Conservation (phyloP, 2,888 invertebrate species). For the Xestia ashworthii region DNA sequence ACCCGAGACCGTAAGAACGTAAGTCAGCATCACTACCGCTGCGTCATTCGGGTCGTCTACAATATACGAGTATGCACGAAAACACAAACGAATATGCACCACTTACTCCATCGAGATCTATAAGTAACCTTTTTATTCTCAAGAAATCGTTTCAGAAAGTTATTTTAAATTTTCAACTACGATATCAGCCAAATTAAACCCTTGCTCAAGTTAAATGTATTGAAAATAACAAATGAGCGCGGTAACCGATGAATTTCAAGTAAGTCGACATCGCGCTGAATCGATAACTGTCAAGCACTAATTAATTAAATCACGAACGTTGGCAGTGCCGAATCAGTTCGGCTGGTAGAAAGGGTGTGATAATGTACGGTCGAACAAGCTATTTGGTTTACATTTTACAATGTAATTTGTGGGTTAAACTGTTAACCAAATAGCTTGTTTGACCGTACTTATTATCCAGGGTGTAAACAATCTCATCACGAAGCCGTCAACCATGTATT, state of each 20-base stretch:
- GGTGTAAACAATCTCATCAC: no score
- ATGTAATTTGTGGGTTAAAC: no score
- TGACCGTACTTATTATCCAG: no score
- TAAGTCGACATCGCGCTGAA: constrained; percentile 43
- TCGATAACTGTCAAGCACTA: constrained; percentile 63
- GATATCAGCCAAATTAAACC: not conserved
- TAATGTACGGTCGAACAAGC: no score
- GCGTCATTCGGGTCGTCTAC: no score
- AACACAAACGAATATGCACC: not conserved
- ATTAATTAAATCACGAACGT: constrained; percentile 70
- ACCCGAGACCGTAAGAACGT: no score
- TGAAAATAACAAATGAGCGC: constrained; percentile 43
- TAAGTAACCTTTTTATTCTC: not conserved
- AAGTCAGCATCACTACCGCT: no score
- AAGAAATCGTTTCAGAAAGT: not conserved
- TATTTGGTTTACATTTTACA: no score
- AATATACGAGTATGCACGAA: no score
- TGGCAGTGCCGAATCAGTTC: constrained; percentile 46
- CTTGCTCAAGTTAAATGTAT: constrained; percentile 25
- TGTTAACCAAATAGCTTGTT: no score
- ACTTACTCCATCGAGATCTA: not conserved
- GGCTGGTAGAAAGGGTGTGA: not conserved
- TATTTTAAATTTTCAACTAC: not conserved
- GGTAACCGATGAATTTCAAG: constrained; percentile 38
- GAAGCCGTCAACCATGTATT: no score